Evolutionary conservation across 2,113 vertebrate genomes (phyloP).

Genomic region (Thunnus maccoyii): DNA sequence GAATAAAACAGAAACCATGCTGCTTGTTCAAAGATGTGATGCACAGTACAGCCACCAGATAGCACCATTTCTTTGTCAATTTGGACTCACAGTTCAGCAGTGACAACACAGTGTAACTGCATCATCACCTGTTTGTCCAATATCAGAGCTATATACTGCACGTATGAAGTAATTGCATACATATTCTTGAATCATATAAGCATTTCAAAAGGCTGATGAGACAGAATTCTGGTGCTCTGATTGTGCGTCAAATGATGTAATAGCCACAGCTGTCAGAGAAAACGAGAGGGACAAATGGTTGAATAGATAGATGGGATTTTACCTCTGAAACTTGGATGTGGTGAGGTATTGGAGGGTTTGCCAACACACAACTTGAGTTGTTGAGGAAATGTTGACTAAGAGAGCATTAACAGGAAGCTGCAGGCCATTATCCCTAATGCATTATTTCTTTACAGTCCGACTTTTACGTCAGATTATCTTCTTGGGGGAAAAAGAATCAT

Average conservation of each 20-base stretch:
- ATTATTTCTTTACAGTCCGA: not conserved
- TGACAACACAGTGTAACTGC: not conserved
- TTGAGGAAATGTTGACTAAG: constrained; percentile 26
- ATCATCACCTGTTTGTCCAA: not conserved
- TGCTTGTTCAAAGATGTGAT: constrained; percentile 27
- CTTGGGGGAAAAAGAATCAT: not conserved
- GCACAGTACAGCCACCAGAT: constrained; percentile 59
- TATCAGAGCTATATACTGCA: too few species aligned
- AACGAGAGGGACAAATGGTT: not conserved
- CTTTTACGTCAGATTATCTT: constrained; percentile 1
- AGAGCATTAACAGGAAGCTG: constrained; percentile 30
- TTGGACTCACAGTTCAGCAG: not conserved
- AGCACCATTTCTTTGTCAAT: constrained; percentile 39
- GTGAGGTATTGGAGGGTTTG: constrained; percentile 1
- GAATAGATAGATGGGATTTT: constrained; percentile 7
- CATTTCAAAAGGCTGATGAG: not conserved
- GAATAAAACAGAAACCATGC: not conserved
- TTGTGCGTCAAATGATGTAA: not conserved
- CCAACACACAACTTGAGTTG: not conserved
- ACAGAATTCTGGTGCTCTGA: not conserved
- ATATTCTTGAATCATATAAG: not conserved
- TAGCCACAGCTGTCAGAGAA: not conserved
- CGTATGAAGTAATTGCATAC: not conserved
- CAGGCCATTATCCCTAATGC: constrained; percentile 25
- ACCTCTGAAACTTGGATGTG: not conserved